A percentile compares a stretch with the other conserved stretches of the same genome.
phyloP scores from a whole-genome alignment of 1,140 invertebrate genomes.

The Proales similis region DNA sequence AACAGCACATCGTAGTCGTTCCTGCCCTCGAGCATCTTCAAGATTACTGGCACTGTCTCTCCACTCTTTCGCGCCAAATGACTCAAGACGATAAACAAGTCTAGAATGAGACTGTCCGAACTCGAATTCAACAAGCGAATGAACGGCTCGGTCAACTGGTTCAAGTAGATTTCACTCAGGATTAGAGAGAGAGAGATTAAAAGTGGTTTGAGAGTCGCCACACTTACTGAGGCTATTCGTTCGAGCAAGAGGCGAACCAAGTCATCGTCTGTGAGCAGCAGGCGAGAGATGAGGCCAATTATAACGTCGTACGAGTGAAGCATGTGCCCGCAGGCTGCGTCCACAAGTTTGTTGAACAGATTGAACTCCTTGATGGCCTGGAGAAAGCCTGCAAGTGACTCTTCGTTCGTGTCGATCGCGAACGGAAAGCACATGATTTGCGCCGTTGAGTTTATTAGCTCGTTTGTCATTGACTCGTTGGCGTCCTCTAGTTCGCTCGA shows the following conservation, averaged over 20 bases:
- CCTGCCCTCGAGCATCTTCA: constrained; percentile 13
- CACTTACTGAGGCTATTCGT: no score
- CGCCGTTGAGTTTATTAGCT: constrained; percentile 13
- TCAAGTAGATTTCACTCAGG: constrained; percentile 8
- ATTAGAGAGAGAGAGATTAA: no score
- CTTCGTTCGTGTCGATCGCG: constrained; percentile 27
- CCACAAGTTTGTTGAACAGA: constrained; percentile 27
- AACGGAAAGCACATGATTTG: constrained; percentile 37
- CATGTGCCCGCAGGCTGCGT: constrained; percentile 7
- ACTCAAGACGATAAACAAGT: constrained; percentile 29
- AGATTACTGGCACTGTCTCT: constrained; percentile 1
- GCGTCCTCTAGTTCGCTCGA: not conserved
- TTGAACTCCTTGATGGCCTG: constrained; percentile 33
- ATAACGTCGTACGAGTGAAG: constrained; percentile 11
- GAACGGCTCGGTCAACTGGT: constrained; percentile 3
- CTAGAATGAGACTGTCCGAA: constrained; percentile 11
- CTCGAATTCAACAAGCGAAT: not conserved
- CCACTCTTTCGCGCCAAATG: constrained; percentile 32
- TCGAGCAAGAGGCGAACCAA: constrained; percentile 31
- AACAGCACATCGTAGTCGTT: constrained; percentile 24
- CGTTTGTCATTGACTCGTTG: constrained; percentile 4
- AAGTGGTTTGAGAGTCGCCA: no score
- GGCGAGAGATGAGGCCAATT: constrained; percentile 9
- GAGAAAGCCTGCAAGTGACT: not conserved
- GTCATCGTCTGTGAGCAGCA: constrained; percentile 20